Percentiles rank a stretch among this genome's conserved stretches.
Evolutionary conservation across 2,888 invertebrate genomes (phyloP).

Genomic region (Acanthosoma haemorrhoidale): DNA sequence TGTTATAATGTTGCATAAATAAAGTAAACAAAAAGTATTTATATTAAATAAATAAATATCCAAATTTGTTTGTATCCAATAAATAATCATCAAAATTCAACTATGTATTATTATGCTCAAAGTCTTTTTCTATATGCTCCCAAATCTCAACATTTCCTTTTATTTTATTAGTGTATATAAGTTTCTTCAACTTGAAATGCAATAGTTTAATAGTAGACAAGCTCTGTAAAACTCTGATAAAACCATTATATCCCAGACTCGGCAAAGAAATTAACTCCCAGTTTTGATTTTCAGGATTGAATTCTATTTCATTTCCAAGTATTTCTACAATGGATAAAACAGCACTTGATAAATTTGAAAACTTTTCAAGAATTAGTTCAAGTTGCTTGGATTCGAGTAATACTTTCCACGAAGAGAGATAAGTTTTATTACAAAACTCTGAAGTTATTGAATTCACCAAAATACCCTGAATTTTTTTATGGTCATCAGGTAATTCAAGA

Average conservation of each 20-base stretch:
- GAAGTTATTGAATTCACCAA: neutral
- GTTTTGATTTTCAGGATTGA: neutral
- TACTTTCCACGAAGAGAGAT: neutral
- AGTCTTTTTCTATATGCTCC: neutral
- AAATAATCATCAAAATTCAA: neutral
- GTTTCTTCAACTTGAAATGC: slow-evolving; percentile 6
- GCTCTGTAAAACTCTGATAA: neutral
- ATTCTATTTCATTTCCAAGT: neutral
- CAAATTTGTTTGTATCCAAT: neutral
- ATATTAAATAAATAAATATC: neutral
- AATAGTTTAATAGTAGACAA: neutral
- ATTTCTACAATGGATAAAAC: neutral
- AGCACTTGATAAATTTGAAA: neutral
- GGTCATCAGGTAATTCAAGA: neutral
- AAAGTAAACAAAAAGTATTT: no score
- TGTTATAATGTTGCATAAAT: no score
- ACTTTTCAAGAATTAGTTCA: neutral
- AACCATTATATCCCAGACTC: neutral
- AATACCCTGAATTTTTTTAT: neutral
- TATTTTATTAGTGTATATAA: neutral
- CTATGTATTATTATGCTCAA: neutral
- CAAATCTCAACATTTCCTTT: slow-evolving; percentile 11
- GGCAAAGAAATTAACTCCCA: neutral
- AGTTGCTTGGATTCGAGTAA: neutral
- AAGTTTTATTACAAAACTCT: neutral